Evolutionary conservation across 2,113 vertebrate species (phyloP), one percentile per base, ranked within the genome.

Genomic region (Hemibagrus wyckioides): DNA sequence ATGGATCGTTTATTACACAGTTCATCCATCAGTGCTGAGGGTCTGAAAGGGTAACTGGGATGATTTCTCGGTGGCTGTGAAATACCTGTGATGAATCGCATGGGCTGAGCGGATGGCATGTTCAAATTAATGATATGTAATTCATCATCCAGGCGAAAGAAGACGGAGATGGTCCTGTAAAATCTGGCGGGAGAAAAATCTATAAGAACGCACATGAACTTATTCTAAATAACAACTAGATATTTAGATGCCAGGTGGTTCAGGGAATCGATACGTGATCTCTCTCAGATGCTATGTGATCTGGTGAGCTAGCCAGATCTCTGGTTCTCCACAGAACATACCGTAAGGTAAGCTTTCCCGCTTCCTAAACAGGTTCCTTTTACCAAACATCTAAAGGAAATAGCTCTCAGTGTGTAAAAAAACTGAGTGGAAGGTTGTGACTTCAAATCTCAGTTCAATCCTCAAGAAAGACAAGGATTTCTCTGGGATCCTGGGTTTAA

Each of bases 1-100:
- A 21, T 57, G 89, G 83, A 92, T 91, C 87, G 88, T 86, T 91
- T 93, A 92, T 92, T 94, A 93, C 91, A 87, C 89, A 92, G 90
- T 90, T 88, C 92, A 94, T 95, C 93, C 92, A 95, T 95, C 95
- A 95, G 65, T 19, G 67, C 81, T 90, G 86, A 88, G 91, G 93
- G 90, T 92, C 86, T 89, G 87, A 94, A 94, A 95, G 94, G 94
- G 94, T 95, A 94, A 94, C 92, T 9, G 89, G 91, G 91, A 92
- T 83, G 88, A 90, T 91, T 94, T 92, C 92, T 94, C 89, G 91
- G 75, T 54, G 89, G 84, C 83, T 88, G 80, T 89, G 89, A 93
- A 91, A 91, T 87, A 88, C 85, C 85, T 4, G 63, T 94, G 93
- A 95, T 93, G 80, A 93, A 95, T 94, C 89, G 90, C 89, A 86